phyloP scores from a whole-genome alignment of 2,797 vertebrate species.

The Anguilla marmorata region DNA sequence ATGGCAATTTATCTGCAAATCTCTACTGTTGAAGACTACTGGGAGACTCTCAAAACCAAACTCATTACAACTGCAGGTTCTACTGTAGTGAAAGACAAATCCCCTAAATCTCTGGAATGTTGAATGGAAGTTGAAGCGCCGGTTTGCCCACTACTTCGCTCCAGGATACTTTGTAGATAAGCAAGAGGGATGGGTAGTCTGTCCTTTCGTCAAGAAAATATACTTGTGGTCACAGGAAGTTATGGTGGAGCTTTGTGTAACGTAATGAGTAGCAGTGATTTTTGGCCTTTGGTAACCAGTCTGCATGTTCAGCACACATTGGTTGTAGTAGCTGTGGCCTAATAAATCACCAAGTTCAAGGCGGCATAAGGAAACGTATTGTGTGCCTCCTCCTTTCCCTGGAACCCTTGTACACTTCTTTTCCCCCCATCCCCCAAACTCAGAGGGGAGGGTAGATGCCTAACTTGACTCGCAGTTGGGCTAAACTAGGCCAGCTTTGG shows the following conservation, averaged over 20 bases:
- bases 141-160: not conserved
- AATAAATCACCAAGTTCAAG: not conserved
- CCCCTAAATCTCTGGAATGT: not conserved
- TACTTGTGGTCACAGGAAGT: not conserved
- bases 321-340: not conserved
- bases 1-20: not conserved
- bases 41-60: not conserved
- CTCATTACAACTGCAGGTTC: not conserved
- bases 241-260: not conserved
- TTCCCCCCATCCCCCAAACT: not conserved
- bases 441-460: not conserved
- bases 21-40: not conserved
- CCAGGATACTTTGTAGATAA: not conserved
- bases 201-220: not conserved
- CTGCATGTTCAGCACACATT: not conserved
- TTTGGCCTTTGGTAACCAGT: not conserved
- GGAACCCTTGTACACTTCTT: not conserved
- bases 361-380: not conserved
- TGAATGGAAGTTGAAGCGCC: not conserved
- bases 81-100: not conserved
- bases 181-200: not conserved
- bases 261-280: not conserved
- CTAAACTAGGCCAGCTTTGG: constrained; percentile 54
- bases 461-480: constrained; percentile 38
- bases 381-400: not conserved